These are phyloP conservation scores for Danionella cerebrum DNA, from an alignment of 2,113 vertebrate species.

Conservation along the genomic window DNA sequence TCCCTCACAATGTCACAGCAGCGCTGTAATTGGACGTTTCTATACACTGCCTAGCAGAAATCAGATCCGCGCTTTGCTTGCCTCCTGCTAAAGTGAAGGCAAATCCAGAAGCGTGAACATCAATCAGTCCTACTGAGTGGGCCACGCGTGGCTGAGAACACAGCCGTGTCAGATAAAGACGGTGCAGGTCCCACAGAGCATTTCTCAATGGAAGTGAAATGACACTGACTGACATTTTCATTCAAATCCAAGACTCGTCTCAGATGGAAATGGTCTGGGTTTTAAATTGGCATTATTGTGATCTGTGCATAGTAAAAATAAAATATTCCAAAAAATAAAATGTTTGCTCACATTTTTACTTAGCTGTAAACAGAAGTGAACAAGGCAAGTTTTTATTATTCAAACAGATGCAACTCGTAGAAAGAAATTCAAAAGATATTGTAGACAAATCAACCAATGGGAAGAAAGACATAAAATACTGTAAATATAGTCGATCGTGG, in stretches of 20 bases:
- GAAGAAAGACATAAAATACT: too few species aligned
- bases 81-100: constrained; percentile 13
- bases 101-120: neutral
- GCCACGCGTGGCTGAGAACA: neutral
- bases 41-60: constrained; percentile 18
- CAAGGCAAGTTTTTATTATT: too few species aligned
- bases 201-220: neutral
- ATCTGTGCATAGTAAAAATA: neutral
- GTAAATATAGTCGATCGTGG: too few species aligned
- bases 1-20: neutral
- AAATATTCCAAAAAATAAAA: too few species aligned
- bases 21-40: constrained; percentile 23
- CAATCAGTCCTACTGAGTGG: constrained; percentile 8
- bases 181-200: neutral
- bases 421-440: too few species aligned
- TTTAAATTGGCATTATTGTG: neutral
- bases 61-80: constrained; percentile 3
- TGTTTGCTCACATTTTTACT: too few species aligned
- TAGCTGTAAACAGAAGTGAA: too few species aligned
- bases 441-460: too few species aligned
- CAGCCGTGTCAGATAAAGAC: constrained; percentile 4
- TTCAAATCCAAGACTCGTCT: neutral
- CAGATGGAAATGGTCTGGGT: neutral
- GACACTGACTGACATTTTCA: constrained; percentile 13
- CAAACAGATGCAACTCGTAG: too few species aligned